Base-by-base conservation (phyloP, 2,113 vertebrate species). In the Copsychus sechellarum region DNA sequence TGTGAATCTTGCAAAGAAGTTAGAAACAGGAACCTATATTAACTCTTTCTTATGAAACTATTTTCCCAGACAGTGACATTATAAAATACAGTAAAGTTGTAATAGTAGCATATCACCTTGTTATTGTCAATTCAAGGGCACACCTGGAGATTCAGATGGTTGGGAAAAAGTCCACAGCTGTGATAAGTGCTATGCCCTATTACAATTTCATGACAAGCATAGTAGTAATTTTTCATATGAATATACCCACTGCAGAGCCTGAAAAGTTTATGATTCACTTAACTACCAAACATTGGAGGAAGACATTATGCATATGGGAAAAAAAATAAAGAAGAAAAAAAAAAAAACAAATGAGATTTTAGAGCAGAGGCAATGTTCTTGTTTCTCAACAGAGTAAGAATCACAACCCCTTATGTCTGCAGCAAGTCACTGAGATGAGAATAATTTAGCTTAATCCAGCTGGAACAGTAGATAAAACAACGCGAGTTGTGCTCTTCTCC, bases 231-330 rank as follows among this genome's bases (percentile, higher is more conserved):
- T 89, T 81, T 89, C 73, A 36, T 87, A 61, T 13, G 54, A 91
- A 92, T 82, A 87, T 86, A 81, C 66, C 53, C 45, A 79, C 78
- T 87, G 84, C 70, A 90, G 45, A 90, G 36, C 77, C 91, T 89
- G 81, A 94, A 89, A 95, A 85, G 77, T 95, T 94, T 77, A 86
- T 67, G 89, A 92, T 93, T 89, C 81, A n/a, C 53, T 84, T 60
- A 87, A 74, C 72, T 66, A 45, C 56, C n/a, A 80, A 86, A 73
- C 34, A 66, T 0, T 40, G 53, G 14, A 93, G 34, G 38, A 81
- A 64, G 15, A 70, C 11, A 53, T 31, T 77, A 47, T 12, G 19
- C 38, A 33, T 45, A 53, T 67, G 34, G 9, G 11, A 0, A 1
- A 25, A 65, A 58, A 26, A 7, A 22, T 6, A 8, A 48, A 26